Percentiles rank a stretch among this genome's conserved stretches.
Conservation (phyloP, 2,113 vertebrate genomes). For the Carassius auratus region DNA sequence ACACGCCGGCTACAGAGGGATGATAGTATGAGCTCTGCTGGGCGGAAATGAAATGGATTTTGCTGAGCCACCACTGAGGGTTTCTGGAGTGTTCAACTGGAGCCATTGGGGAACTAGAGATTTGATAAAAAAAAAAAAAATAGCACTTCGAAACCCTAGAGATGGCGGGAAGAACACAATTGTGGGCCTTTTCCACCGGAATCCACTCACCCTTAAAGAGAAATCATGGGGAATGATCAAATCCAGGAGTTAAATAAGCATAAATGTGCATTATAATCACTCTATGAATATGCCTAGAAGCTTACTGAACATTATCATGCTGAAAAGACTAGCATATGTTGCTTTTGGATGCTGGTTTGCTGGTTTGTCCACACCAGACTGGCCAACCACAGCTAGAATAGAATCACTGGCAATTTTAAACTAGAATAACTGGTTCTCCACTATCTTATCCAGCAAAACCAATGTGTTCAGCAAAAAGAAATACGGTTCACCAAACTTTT, state of each 20-base stretch:
- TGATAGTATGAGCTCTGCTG: constrained; percentile 76
- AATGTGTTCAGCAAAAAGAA: not conserved
- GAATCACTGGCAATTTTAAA: not conserved
- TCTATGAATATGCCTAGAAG: not conserved
- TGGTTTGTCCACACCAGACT: not conserved
- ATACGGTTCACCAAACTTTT: not conserved
- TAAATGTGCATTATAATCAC: constrained; percentile 10
- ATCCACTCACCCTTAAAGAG: not conserved
- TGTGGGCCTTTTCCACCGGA: constrained; percentile 12
- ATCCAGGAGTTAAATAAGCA: not conserved
- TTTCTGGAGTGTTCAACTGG: constrained; percentile 66
- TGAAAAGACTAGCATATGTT: not conserved
- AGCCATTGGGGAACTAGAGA: constrained; percentile 68
- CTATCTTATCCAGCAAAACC: not conserved
- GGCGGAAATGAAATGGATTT: constrained; percentile 81
- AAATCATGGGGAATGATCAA: constrained; percentile 1
- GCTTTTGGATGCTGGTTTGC: not conserved
- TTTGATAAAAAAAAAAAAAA: constrained; percentile 62
- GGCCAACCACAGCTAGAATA: not conserved
- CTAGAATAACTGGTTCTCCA: not conserved
- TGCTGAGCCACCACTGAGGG: constrained; percentile 66
- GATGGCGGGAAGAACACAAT: constrained; percentile 43
- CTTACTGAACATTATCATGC: constrained; percentile 10
- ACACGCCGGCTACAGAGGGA: constrained; percentile 69
- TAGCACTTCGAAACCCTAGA: constrained; percentile 59